Conservation (phyloP, 53 echinoderm and acorn worm genomes). For the Henricia sp. region DNA sequence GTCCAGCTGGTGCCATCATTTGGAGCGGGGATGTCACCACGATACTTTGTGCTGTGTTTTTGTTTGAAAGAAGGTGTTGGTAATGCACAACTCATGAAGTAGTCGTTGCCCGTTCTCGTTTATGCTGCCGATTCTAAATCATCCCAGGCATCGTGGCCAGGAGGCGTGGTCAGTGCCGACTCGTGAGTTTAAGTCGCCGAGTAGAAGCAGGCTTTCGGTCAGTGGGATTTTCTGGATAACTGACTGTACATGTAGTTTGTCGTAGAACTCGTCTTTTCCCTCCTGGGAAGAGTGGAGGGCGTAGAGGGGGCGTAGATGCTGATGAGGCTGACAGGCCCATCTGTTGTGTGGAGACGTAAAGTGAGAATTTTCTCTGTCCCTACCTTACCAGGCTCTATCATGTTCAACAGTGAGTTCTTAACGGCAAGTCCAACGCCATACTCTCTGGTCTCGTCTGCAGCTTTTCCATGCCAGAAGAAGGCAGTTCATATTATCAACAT, state of each 20-base stretch:
- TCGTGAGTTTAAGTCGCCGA: constrained; percentile 64
- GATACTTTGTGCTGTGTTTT: constrained; percentile 45
- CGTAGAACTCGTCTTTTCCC: constrained; percentile 51
- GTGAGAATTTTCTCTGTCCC: constrained; percentile 5
- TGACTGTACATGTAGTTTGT: constrained; percentile 17
- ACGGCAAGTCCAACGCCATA: constrained; percentile 49
- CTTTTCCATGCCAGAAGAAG: constrained; percentile 58
- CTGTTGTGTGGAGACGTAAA: not conserved
- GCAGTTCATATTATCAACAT: no score
- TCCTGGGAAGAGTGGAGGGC: constrained; percentile 8
- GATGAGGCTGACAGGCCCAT: constrained; percentile 35
- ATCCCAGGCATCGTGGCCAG: constrained; percentile 56
- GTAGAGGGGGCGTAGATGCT: constrained; percentile 63
- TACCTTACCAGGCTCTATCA: not conserved
- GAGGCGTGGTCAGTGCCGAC: constrained; percentile 57
- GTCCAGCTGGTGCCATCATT: constrained; percentile 50
- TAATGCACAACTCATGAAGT: constrained; percentile 37
- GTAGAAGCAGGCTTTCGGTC: not conserved
- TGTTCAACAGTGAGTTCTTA: constrained; percentile 5
- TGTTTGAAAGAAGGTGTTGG: constrained; percentile 53
- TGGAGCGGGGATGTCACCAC: constrained; percentile 53
- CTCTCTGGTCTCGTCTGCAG: constrained; percentile 14
- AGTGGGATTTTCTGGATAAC: not conserved
- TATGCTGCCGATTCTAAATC: constrained; percentile 57
- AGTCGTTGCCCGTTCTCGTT: constrained; percentile 65